Percentiles rank a stretch among this genome's conserved stretches.
phyloP scores from a whole-genome alignment of 1,140 invertebrate species.

The Apis florea region DNA sequence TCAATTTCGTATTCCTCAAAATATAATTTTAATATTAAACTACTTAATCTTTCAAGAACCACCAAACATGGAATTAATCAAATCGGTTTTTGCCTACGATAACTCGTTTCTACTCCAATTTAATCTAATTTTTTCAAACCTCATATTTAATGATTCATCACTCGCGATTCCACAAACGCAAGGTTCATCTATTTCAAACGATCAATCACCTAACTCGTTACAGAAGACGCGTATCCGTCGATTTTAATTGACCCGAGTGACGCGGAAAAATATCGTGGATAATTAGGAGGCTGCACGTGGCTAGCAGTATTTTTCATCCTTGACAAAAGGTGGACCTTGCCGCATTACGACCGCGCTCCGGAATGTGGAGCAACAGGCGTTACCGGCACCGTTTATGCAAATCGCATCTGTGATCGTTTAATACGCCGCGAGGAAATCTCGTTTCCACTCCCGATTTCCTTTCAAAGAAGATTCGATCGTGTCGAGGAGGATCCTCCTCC shows the following conservation, averaged over 20 bases:
- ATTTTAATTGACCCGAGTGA: slow-evolving; percentile 14
- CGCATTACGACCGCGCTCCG: slow-evolving; percentile 42
- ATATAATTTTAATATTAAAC: too few relatives aligned
- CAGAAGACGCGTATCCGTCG: neutral
- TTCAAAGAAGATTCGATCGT: slow-evolving; percentile 25
- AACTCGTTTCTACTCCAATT: too few relatives aligned
- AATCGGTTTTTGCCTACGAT: too few relatives aligned
- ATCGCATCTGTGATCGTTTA: slow-evolving; percentile 48
- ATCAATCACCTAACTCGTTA: neutral
- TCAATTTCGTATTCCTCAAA: too few relatives aligned
- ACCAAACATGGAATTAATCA: too few relatives aligned
- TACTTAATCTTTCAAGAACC: too few relatives aligned
- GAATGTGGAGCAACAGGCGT: slow-evolving; percentile 66
- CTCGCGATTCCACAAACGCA: neutral
- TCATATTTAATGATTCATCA: too few relatives aligned
- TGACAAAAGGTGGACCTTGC: slow-evolving; percentile 62
- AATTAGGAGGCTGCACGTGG: slow-evolving; percentile 34
- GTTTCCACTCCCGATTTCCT: slow-evolving; percentile 1
- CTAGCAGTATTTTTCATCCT: slow-evolving; percentile 60
- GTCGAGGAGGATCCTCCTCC: neutral
- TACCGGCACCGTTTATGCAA: slow-evolving; percentile 57
- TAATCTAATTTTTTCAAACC: neutral
- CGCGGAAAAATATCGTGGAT: slow-evolving; percentile 18
- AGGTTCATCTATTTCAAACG: neutral
- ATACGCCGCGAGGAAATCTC: slow-evolving; percentile 15